Evolutionary conservation across 2,888 invertebrate species (phyloP).

Genomic region (Stenchaetothrips biformis): DNA sequence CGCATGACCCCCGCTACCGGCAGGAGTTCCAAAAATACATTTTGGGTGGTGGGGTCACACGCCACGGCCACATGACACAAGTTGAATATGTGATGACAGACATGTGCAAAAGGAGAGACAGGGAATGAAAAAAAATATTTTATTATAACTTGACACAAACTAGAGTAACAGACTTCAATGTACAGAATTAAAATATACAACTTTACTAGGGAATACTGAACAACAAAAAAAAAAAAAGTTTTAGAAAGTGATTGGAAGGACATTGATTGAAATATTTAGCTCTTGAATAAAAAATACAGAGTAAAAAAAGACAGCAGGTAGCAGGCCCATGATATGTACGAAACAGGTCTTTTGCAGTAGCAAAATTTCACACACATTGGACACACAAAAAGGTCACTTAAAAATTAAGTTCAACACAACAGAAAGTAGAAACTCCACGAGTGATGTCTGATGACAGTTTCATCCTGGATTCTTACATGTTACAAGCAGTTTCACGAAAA

Average conservation of each 20-base stretch:
- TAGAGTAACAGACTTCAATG: not conserved
- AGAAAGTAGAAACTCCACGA: not conserved
- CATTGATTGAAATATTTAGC: not conserved
- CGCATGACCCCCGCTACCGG: no score
- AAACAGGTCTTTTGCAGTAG: not conserved
- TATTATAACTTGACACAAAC: not conserved
- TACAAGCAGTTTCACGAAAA: not conserved
- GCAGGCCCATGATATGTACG: not conserved
- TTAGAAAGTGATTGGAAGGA: not conserved
- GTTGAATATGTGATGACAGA: not conserved
- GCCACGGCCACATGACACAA: no score
- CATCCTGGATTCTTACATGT: slow-evolving; percentile 21
- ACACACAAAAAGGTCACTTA: slow-evolving; percentile 6
- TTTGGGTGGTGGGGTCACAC: no score
- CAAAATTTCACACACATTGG: not conserved
- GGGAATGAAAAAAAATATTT: not conserved
- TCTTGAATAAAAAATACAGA: not conserved
- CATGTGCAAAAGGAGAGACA: not conserved
- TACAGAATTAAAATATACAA: not conserved
- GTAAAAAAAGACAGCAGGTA: not conserved
- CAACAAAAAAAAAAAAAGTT: not conserved
- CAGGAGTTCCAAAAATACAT: no score
- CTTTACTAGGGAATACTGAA: slow-evolving; percentile 4
- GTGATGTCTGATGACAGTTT: not conserved
- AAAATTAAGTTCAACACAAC: not conserved